These are phyloP conservation scores for Lycaena phlaeas DNA, from an alignment of 2,888 invertebrate genomes.

Conservation along the genomic window DNA sequence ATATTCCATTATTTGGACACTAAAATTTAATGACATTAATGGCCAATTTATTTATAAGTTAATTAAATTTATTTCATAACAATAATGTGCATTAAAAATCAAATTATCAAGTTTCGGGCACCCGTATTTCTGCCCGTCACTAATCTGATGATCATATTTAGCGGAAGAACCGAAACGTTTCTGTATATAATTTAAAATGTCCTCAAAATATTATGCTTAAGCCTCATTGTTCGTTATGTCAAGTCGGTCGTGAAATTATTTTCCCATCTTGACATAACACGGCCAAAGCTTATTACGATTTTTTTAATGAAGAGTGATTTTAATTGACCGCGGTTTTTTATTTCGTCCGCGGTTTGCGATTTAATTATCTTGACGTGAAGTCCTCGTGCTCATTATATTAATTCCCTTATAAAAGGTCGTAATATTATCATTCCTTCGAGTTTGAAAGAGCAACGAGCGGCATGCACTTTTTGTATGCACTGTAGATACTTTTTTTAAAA, in stretches of 20 bases:
- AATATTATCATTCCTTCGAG: neutral
- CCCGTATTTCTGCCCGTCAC: too few relatives aligned
- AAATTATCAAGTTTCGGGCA: too few relatives aligned
- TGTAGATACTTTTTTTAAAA: too few relatives aligned
- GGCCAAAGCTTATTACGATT: constrained; percentile 2
- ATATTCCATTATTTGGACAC: too few relatives aligned
- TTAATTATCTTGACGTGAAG: constrained; percentile 8
- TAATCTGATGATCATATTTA: too few relatives aligned
- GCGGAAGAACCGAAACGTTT: too few relatives aligned
- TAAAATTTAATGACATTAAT: too few relatives aligned
- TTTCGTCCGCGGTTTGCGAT: constrained; percentile 6
- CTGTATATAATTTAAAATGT: too few relatives aligned
- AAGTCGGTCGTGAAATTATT: neutral
- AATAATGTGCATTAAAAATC: too few relatives aligned
- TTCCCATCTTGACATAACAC: neutral
- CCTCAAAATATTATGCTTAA: too few relatives aligned
- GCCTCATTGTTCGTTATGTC: neutral
- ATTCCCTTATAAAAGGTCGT: neutral
- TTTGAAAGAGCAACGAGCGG: neutral
- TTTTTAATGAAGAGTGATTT: constrained; percentile 8
- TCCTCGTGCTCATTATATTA: constrained; percentile 6
- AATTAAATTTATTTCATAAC: too few relatives aligned
- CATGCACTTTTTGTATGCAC: neutral
- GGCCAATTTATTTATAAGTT: too few relatives aligned
- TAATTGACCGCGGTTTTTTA: constrained; percentile 1